Conservation (phyloP, 2,113 vertebrate species). For the Petroica traversi region DNA sequence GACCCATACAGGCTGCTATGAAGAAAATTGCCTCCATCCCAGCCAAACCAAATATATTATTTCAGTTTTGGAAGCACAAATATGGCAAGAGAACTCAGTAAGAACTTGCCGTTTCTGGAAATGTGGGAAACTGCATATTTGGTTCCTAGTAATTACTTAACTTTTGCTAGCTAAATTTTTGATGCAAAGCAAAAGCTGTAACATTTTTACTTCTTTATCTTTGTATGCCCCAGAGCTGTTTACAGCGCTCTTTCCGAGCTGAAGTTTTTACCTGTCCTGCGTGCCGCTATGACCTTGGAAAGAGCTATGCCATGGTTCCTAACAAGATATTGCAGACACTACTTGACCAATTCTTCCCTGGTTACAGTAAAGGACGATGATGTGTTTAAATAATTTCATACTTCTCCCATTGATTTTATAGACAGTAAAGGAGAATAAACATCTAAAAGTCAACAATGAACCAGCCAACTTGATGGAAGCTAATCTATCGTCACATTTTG, state of each 20-base stretch:
- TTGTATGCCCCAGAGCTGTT: conserved; percentile 80
- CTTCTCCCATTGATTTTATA: conserved; percentile 60
- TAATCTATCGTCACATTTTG: conserved; percentile 45
- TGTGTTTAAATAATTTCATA: conserved; percentile 25
- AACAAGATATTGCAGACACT: conserved; percentile 91
- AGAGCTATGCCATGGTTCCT: conserved; percentile 87
- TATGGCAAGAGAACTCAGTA: neutral
- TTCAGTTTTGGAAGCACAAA: neutral
- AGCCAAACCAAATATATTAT: neutral
- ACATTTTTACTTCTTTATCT: neutral
- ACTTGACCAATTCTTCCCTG: conserved; percentile 94
- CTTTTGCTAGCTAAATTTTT: neutral
- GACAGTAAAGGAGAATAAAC: conserved; percentile 49
- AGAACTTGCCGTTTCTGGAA: neutral
- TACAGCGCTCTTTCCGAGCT: conserved; percentile 91
- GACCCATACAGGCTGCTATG: neutral
- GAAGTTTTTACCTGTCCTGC: conserved; percentile 92
- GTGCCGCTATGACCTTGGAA: conserved; percentile 90
- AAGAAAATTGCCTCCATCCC: neutral
- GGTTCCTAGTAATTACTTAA: neutral
- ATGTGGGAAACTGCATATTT: neutral
- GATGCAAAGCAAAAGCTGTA: neutral
- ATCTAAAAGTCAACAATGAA: conserved; percentile 56
- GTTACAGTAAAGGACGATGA: conserved; percentile 97
- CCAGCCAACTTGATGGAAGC: conserved; percentile 43